Percentiles rank a stretch among this genome's conserved stretches.
Evolutionary conservation across 2,797 vertebrate species (phyloP).

Genomic region (Spheniscus humboldti): DNA sequence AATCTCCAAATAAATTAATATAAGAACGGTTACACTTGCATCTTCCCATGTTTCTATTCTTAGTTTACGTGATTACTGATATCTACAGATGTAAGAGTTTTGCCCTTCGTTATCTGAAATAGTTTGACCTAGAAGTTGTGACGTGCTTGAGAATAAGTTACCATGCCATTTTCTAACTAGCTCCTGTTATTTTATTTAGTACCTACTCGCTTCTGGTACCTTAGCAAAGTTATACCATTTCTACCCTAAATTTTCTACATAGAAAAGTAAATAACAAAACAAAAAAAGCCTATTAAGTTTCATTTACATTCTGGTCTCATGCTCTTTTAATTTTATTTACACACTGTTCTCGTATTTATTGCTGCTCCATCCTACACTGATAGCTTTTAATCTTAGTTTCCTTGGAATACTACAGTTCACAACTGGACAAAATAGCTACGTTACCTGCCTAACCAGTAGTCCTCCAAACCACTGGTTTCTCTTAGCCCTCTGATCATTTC

Average conservation of each 20-base stretch:
- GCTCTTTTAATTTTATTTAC: background rate
- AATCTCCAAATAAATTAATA: background rate
- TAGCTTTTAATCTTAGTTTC: background rate
- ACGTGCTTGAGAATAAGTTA: background rate
- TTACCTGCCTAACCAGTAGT: background rate
- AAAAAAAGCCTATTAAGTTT: background rate
- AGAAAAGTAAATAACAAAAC: background rate
- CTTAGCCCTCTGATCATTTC: background rate
- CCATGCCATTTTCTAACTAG: background rate
- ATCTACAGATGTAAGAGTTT: background rate
- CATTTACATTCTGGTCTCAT: background rate
- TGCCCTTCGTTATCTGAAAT: background rate
- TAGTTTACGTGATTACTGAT: background rate
- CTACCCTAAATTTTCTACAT: background rate
- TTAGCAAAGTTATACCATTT: background rate
- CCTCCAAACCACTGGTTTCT: accelerated
- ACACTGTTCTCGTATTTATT: background rate
- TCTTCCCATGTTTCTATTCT: background rate
- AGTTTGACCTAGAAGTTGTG: background rate
- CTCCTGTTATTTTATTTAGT: background rate
- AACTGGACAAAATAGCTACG: background rate
- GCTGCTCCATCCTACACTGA: background rate
- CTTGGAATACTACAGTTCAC: background rate
- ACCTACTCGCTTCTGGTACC: background rate
- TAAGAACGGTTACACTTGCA: background rate